Percentiles rank a stretch among this genome's conserved stretches.
Conservation (phyloP, 2,113 vertebrate genomes). For the Hucho hucho region DNA sequence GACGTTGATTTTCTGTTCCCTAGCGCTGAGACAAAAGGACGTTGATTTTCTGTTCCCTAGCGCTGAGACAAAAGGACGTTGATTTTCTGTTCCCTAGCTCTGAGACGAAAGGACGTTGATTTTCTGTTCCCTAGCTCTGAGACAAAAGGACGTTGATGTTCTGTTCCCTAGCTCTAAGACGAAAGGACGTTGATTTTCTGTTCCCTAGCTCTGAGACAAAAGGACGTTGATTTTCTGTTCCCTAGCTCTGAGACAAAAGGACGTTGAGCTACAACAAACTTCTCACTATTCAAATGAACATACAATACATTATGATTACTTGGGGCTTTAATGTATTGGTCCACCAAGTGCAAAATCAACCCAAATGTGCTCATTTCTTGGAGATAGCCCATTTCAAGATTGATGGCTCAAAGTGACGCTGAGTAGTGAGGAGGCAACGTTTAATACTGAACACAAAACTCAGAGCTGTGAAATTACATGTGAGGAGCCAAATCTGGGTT, state of each 20-base stretch:
- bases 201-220: too few relatives aligned
- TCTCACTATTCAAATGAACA: too few relatives aligned
- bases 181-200: slow-evolving; percentile 18
- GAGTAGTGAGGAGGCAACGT: slow-evolving; percentile 23
- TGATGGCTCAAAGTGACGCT: slow-evolving; percentile 45
- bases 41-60: slow-evolving; percentile 11
- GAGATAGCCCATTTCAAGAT: slow-evolving; percentile 12
- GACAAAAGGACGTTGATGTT: slow-evolving; percentile 12
- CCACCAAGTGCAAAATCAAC: slow-evolving; percentile 62
- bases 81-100: slow-evolving; percentile 3
- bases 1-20: slow-evolving; percentile 19
- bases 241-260: too few relatives aligned
- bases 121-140: slow-evolving; percentile 4
- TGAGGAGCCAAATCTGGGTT: slow-evolving; percentile 35
- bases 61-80: neutral
- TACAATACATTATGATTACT: neutral
- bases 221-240: slow-evolving; percentile 23
- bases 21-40: neutral
- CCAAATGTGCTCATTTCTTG: slow-evolving; percentile 23
- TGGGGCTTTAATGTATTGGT: slow-evolving; percentile 56
- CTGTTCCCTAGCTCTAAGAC: neutral
- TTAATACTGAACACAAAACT: slow-evolving; percentile 51
- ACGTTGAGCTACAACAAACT: too few relatives aligned
- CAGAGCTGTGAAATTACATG: slow-evolving; percentile 42
- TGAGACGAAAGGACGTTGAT: slow-evolving; percentile 3